phyloP scores from a whole-genome alignment of 2,888 invertebrate species.

The Drosophila emarginata region DNA sequence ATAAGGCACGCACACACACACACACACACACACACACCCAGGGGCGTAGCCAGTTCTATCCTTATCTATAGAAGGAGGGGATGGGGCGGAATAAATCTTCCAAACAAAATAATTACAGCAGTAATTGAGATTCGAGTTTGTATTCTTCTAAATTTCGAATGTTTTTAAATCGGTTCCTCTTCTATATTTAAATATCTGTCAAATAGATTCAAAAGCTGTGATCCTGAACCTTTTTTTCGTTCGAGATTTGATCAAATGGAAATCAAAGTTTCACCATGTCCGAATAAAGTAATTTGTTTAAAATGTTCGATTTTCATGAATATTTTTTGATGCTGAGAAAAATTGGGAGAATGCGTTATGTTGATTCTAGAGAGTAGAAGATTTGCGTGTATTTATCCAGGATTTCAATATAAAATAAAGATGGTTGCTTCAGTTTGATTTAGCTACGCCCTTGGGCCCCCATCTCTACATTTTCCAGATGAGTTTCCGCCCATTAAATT shows the following conservation, averaged over 20 bases:
- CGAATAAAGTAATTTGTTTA: no score
- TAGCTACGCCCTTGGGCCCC: not conserved
- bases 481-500: constrained; percentile 78
- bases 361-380: no score
- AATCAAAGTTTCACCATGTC: no score
- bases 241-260: no score
- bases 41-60: not conserved
- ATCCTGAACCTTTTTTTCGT: no score
- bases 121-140: no score
- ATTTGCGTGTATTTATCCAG: not conserved
- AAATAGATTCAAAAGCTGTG: no score
- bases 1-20: constrained; percentile 30
- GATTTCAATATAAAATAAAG: not conserved
- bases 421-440: not conserved
- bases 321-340: no score
- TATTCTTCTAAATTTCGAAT: no score
- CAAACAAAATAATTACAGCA: not conserved
- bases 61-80: not conserved
- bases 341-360: no score
- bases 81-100: not conserved
- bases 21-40: not conserved
- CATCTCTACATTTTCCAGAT: constrained; percentile 49
- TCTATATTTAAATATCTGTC: not conserved
- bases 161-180: no score
- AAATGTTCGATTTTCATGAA: no score